These are phyloP conservation scores for Planococcus citri DNA, from an alignment of 1,140 invertebrate genomes.

Conservation along the genomic window DNA sequence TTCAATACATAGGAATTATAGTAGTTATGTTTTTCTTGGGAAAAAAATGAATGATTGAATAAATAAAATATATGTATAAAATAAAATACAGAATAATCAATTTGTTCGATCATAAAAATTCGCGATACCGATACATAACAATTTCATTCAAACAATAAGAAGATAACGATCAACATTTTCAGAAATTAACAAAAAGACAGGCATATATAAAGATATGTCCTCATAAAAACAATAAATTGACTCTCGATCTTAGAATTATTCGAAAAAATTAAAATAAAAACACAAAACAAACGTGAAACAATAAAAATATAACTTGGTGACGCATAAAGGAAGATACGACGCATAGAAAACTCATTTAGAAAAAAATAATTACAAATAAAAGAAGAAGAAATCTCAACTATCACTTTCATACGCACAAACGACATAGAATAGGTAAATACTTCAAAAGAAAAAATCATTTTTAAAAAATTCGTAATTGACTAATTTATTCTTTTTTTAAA, in stretches of 20 bases:
- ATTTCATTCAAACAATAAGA: neutral
- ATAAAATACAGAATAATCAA: no score
- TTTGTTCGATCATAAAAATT: no score
- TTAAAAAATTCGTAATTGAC: neutral
- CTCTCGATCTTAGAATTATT: neutral
- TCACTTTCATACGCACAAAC: neutral
- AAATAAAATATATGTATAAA: no score
- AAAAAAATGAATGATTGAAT: no score
- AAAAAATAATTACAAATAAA: neutral
- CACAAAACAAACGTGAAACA: neutral
- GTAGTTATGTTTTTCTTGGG: no score
- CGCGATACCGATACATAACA: no score
- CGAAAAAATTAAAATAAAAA: neutral
- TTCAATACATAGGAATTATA: no score
- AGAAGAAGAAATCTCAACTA: neutral
- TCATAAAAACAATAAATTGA: neutral
- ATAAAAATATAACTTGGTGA: neutral
- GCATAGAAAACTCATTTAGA: neutral
- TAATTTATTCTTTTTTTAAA: neutral
- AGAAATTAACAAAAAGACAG: neutral
- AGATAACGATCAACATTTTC: neutral
- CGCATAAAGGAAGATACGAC: neutral
- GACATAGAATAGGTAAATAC: neutral
- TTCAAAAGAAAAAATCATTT: neutral
- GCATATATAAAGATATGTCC: neutral